phyloP scores from a whole-genome alignment of 2,888 invertebrate genomes.

The Pheosia tremula region DNA sequence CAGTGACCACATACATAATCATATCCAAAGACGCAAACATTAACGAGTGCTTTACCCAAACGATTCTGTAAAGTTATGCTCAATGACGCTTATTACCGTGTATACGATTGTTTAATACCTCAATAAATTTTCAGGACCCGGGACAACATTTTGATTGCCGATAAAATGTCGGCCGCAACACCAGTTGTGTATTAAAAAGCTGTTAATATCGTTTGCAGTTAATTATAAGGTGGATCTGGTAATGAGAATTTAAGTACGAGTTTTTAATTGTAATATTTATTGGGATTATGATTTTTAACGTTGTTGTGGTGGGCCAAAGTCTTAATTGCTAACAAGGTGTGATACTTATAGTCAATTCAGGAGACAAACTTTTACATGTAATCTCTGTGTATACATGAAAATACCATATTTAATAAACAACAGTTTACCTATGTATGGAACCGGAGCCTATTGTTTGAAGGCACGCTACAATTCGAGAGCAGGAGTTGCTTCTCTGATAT shows the following conservation, averaged over 20 bases:
- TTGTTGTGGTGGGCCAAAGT: background rate
- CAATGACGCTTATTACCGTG: constrained; percentile 50
- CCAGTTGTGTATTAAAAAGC: constrained; percentile 60
- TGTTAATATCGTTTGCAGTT: constrained; percentile 69
- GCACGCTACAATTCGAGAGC: no score
- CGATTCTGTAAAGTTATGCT: constrained; percentile 29
- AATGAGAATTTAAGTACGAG: background rate
- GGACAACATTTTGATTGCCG: constrained; percentile 64
- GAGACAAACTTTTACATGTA: no score
- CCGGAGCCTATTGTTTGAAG: no score
- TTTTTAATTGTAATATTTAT: background rate
- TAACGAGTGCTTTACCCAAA: constrained; percentile 32
- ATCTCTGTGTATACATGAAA: no score
- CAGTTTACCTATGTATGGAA: no score
- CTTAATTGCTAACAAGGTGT: no score
- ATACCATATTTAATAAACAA: no score
- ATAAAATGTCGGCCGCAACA: constrained; percentile 63
- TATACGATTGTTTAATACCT: constrained; percentile 57
- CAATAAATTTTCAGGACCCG: constrained; percentile 57
- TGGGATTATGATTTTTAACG: background rate
- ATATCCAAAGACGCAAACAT: constrained; percentile 3
- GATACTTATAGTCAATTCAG: no score
- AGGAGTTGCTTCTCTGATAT: no score
- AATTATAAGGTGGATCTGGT: constrained; percentile 45
- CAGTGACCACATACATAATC: background rate